Base-by-base conservation (phyloP, 2,888 invertebrate genomes). In the Drosophila fungiperda region DNA sequence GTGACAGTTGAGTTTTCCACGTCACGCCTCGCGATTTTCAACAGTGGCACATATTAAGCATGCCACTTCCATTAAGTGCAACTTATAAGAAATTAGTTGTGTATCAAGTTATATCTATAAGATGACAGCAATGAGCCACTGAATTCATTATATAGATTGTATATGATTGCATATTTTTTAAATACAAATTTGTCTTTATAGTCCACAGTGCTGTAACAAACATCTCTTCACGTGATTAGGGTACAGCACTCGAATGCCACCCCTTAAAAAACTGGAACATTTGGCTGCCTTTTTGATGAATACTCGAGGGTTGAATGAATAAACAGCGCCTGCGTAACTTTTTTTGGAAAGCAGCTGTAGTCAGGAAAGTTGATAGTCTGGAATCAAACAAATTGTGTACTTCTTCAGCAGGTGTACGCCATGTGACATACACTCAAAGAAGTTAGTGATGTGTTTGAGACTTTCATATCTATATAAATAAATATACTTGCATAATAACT, bases 271-370 rank as follows among this genome's bases (percentile, higher is more conserved):
- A 17, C 12, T 23, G 9, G 26, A 29, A 17, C n/a, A 35, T 7
- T n/a, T 12, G 23, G 4, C 9, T 11, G 12, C 26, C 26, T 35
- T 23, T 59, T 26, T 29, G 8, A 11, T 33, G 42, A 15, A 9
- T 33, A 9, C 17, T 12, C 55, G 35, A 42, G 76, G 76, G 76
- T 76, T 58, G 73, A 50, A 50, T 73, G 20, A 32, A n/a, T 26
- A 53, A 32, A 40, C 26, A 52, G 67, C 62, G 76, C 72, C 52
- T 33, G 72, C 66, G 76, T 53, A 50, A 35, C 59, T 50, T 12
- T 42, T 35, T 49, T 23, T 49, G 29, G 8, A 12, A 26, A 57
- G 55, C 76, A 76, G 67, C 66, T 72, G 75, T 52, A 45, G 26
- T 45, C 23, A 1, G 15, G 53, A 67, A 72, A 76, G 55, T 45